Evolutionary conservation across 2,888 invertebrate genomes (phyloP), one percentile per base, ranked within the genome.

Genomic region (Philhelius pedissequus): DNA sequence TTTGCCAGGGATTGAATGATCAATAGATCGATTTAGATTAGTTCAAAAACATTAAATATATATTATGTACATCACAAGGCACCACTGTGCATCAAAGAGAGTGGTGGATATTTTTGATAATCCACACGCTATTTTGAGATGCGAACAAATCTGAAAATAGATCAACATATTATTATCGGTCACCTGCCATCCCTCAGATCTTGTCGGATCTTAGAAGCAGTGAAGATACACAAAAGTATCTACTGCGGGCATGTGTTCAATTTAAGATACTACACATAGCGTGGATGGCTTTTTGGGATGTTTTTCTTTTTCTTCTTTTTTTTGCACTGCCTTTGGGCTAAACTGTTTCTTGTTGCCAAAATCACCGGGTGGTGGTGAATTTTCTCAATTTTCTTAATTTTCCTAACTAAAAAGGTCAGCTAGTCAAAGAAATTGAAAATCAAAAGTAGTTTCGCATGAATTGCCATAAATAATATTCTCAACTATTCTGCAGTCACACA

Each of bases 101-200:
- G 25, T 30, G 73, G 75, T 70, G 30, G 70, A 70, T 83, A 83
- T 83, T 83, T 79, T 79, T 79, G 83, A 75, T 83, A 83, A 74
- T 70, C 79, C 83, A 79, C 70, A 79, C 74, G 66, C 70, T 83
- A 83, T 83, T 83, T 83, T 50, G 56, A 70, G 74, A 83, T 60
- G 27, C 18, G 56, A 22, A 74, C 58, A 30, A 32, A 70, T 75
- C 74, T 27, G n/a, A 83, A 83, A 83, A 83, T 83, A 83, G 64
- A 83, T 45, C 9, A 20, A 60, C 35, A 70, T 74, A 64, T 70
- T 56, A 62, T 75, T 83, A 83, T 79, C 64, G 74, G 66, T 50
- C 74, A 74, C 48, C 69, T 64, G 40, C 62, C 48, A 20, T 35
- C 56, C 50, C 74, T 18, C 60, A 1, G 27, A 3, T 35, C 32